phyloP scores from a whole-genome alignment of 2,888 invertebrate species.

The Plebejus anna region DNA sequence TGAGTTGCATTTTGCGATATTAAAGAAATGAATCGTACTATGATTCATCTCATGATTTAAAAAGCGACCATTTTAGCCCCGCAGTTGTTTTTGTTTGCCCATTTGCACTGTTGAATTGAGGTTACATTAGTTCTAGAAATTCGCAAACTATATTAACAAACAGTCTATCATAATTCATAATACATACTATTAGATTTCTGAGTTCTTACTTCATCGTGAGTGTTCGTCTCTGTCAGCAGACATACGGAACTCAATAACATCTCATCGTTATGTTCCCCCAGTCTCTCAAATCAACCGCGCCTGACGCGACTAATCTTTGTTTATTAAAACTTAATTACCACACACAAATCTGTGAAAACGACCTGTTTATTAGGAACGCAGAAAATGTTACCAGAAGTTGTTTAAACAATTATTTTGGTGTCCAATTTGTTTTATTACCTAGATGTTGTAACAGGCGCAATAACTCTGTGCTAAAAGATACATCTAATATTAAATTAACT shows the following conservation, averaged over 20 bases:
- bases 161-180: background rate
- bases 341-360: background rate
- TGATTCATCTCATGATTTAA: too few relatives aligned
- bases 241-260: slow-evolving; percentile 7
- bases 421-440: background rate
- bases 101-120: too few relatives aligned
- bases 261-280: background rate
- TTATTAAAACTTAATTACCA: slow-evolving; percentile 6
- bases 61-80: too few relatives aligned
- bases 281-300: background rate
- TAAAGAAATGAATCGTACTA: too few relatives aligned
- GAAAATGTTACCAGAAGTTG: background rate
- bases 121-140: too few relatives aligned
- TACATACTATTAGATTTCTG: background rate
- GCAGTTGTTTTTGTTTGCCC: too few relatives aligned
- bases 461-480: too few relatives aligned
- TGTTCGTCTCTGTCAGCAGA: slow-evolving; percentile 7
- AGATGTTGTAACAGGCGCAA: too few relatives aligned
- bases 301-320: background rate
- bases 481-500: too few relatives aligned
- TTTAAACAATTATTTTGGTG: background rate
- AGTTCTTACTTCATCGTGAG: background rate
- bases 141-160: too few relatives aligned
- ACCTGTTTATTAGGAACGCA: background rate
- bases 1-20: too few relatives aligned